These are phyloP conservation scores for Calliopsis andreniformis DNA, from an alignment of 1,140 invertebrate species.

Conservation along the genomic window DNA sequence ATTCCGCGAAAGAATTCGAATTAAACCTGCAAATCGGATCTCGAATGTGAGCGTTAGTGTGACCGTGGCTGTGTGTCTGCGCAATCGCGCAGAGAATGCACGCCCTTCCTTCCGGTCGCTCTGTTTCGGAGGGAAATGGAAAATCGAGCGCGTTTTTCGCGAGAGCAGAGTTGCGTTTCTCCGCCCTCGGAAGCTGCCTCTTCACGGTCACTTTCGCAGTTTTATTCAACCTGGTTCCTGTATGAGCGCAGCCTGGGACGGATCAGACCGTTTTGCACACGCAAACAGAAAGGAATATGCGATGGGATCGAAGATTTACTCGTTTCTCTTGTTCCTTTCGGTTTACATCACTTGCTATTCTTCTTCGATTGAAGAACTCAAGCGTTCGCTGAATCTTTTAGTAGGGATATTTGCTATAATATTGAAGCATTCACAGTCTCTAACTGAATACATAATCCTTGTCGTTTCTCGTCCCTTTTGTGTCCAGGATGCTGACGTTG, in stretches of 20 bases:
- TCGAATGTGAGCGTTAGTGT: not conserved
- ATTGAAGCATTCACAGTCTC: too few species aligned
- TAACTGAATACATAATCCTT: too few species aligned
- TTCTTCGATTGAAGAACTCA: too few species aligned
- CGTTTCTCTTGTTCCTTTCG: not conserved
- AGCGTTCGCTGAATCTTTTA: too few species aligned
- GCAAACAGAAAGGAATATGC: slow-evolving; percentile 15
- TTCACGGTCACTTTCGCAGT: not conserved
- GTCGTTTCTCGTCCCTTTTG: too few species aligned
- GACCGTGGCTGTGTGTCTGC: too few species aligned
- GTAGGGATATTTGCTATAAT: too few species aligned
- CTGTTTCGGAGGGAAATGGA: not conserved
- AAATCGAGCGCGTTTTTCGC: slow-evolving; percentile 31
- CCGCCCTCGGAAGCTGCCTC: too few species aligned
- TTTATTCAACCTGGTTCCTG: slow-evolving; percentile 27
- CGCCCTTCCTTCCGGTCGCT: not conserved
- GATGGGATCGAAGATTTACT: not conserved
- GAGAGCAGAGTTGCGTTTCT: slow-evolving; percentile 9
- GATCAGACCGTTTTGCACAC: not conserved
- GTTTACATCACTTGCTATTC: too few species aligned
- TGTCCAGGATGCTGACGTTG: too few species aligned
- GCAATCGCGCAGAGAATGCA: not conserved
- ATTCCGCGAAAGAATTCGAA: slow-evolving; percentile 57
- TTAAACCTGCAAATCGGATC: slow-evolving; percentile 41
- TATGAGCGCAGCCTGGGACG: not conserved